Conservation (phyloP, 2,797 vertebrate species). For the Sarcoramphus papa region DNA sequence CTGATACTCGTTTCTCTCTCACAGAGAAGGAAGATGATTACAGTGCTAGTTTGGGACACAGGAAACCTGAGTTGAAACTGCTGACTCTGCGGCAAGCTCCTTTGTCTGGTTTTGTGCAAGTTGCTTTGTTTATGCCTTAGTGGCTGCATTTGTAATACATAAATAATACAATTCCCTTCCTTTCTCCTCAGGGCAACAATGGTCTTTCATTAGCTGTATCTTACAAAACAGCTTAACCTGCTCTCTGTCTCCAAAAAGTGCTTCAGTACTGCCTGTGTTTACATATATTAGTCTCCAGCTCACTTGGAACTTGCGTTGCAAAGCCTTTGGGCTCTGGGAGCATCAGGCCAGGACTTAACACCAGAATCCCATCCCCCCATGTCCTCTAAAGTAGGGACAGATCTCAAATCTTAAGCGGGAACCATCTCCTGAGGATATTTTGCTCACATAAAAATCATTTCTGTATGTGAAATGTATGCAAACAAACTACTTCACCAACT, state of each 20-base stretch:
- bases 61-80: slow-evolving; percentile 39
- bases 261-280: not conserved
- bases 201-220: not conserved
- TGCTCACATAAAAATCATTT: not conserved
- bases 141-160: not conserved
- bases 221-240: slow-evolving; percentile 34
- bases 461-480: not conserved
- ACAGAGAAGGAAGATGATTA: slow-evolving; percentile 13
- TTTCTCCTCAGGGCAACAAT: not conserved
- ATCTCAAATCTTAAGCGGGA: not conserved
- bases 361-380: not conserved
- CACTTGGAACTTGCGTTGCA: not conserved
- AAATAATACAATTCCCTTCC: slow-evolving; percentile 17
- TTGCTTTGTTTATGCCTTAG: slow-evolving; percentile 35
- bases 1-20: not conserved
- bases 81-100: slow-evolving; percentile 17
- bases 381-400: not conserved
- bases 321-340: not conserved
- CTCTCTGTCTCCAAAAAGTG: not conserved
- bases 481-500: not conserved
- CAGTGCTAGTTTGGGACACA: slow-evolving; percentile 8
- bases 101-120: slow-evolving; percentile 33
- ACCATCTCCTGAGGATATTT: not conserved
- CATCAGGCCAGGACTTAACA: not conserved
- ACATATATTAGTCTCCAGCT: not conserved